Base-by-base conservation (phyloP, 2,113 vertebrate species). In the Sigmodon hispidus region DNA sequence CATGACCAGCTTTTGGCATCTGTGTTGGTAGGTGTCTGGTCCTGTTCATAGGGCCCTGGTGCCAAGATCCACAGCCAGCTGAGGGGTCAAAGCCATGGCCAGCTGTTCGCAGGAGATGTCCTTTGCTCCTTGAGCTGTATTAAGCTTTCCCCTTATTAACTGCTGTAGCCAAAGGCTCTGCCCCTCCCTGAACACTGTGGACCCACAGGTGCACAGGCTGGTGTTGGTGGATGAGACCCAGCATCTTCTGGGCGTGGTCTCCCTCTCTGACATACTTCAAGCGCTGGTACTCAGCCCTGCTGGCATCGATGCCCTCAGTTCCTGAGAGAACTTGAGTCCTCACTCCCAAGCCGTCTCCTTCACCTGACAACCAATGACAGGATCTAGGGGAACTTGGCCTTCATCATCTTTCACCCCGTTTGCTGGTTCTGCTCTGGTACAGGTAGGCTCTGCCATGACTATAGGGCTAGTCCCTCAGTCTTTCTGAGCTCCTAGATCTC, bases 181-280 rank as follows among this genome's bases (percentile, higher is more conserved):
- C 50, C 63, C 45, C 65, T 95, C 76, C 81, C 63, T 21, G 63
- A 72, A 24, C 43, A n/a, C 36, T 93, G 52, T 45, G 55, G 16
- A 0, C 96, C 95, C 70, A 61, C 98, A 99, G 99, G 99, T 99
- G 95, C 99, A 99, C 98, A 99, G 99, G 96, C 98, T 99, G 98
- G 99, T 99, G 94, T 98, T 99, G 96, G 99, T 99, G 98, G 99
- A 99, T 17, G 98, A 98, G 96, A 98, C 98, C 34, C 98, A 97
- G 26, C 94, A 98, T 91, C 99, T 99, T 0, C 98, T 96, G 96
- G 99, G 99, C 43, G 99, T 99, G 90, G 87, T 99, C 95, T 99
- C 99, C 81, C 99, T 99, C 76, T 99, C 99, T 0, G 99, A 99
- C 98, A 99, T 99, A 93, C 99, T 99, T 94, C 99, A 99, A 98